Base-by-base conservation (phyloP, 2,797 vertebrate species). In the Myoxocephalus aenaeus region DNA sequence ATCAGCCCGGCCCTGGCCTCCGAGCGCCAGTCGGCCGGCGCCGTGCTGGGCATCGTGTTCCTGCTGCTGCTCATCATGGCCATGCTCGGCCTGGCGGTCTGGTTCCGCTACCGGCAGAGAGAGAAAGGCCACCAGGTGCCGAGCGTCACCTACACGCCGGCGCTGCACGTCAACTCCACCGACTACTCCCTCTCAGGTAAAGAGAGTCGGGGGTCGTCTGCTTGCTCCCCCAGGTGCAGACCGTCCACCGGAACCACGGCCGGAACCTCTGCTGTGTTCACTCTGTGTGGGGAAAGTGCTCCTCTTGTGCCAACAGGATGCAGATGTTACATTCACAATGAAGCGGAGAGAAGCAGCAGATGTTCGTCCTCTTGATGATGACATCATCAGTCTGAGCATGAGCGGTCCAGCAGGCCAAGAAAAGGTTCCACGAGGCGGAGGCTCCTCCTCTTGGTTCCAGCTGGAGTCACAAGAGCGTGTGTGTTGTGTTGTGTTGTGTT, bases 141-240 rank as follows among this genome's bases (percentile, higher is more conserved):
- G 34, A 97, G 92, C 10, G 97, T 99, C 80, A 96, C 96, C 84
- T 99, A 99, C 88, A 99, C 97, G 0, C 97, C 98, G 0, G 97
- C 97, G 72, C 94, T 97, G 94, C 96, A 97, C 93, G 96, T 97
- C 89, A 96, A 94, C 91, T 97, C 95, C 92, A 96, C 97, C 1
- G 97, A 99, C 94, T 98, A 98, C 94, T 97, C 97, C 17, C 97
- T 99, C 79, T 98, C 98, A 86, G 98, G 98, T 99, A 91, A 57
- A 93, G 94, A 70, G 34, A 4, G 34, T 48, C 13, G 1, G 2
- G 0, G 42, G 18, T 17, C 17, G 2, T 48, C 40, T 42, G 40
- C 40, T 42, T 42, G 11, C 10, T 20, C 44, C 5, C 34, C 1
- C 69, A 61, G 65, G 46, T 32, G 8, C n/a, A 36, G 56, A 20